These are phyloP conservation scores for Physella acuta DNA, from an alignment of 1,140 invertebrate genomes.

Conservation along the genomic window DNA sequence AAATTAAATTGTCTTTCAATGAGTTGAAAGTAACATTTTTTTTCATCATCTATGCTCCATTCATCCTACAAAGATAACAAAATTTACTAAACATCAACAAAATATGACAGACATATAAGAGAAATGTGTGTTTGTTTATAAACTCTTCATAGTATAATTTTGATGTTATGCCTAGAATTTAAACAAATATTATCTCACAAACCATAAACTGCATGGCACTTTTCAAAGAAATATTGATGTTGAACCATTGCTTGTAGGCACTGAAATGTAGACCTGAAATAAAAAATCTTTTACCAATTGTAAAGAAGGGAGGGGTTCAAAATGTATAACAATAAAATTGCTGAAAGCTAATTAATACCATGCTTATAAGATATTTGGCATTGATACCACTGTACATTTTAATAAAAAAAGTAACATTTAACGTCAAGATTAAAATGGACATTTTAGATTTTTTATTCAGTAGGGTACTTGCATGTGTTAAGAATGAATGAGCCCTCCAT, in stretches of 20 bases:
- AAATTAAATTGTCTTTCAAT: neutral
- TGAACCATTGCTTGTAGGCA: neutral
- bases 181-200: neutral
- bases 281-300: too few species aligned
- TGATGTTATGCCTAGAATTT: neutral
- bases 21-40: neutral
- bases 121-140: neutral
- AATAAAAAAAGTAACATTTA: neutral
- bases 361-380: too few species aligned
- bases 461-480: too few species aligned
- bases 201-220: conserved; percentile 23
- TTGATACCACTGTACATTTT: neutral
- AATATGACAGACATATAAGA: neutral
- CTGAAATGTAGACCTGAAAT: neutral
- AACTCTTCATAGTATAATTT: neutral
- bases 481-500: too few species aligned
- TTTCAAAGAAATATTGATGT: conserved; percentile 6
- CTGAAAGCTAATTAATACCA: neutral
- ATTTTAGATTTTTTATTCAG: too few species aligned
- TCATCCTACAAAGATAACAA: neutral
- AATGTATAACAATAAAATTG: neutral
- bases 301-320: neutral
- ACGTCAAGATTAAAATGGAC: too few species aligned
- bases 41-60: neutral
- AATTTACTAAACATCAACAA: neutral